Base-by-base conservation (phyloP, 2,797 vertebrate species). In the Scomberomorus guttatus region DNA sequence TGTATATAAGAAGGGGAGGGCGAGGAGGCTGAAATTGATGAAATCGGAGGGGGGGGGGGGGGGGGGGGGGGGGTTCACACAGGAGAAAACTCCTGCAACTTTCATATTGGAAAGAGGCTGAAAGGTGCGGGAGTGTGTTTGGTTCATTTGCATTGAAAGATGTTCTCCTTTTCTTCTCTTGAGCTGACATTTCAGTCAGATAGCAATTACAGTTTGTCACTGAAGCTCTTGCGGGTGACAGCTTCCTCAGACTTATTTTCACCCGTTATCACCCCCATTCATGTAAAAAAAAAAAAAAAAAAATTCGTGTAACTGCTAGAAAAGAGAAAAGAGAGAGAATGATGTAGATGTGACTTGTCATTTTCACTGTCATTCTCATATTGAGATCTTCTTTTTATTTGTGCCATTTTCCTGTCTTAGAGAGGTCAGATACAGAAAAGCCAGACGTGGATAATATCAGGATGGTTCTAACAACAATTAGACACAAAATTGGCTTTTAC, bases 221-320 rank as follows among this genome's bases (percentile, higher is more conserved):
- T 58, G 5, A 63, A 67, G 48, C 27, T 60, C 8, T 52, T 50
- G 44, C 15, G 13, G 57, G 14, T 18, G 55, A 37, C 14, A 62
- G 63, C 62, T 46, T 73, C 64, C 54, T 69, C 29, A 25, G 15
- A 22, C 65, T 24, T 65, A 22, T 62, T 73, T 76, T 46, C 52
- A 65, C 32, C 52, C 34, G 39, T 63, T 72, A 22, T 56, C 24
- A 18, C 11, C 7, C 15, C 1, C n/a, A 52, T 51, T 39, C 18
- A 27, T 51, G 24, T 22, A 5, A 66, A 52, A 44, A 27, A n/a
- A 5, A 27, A 54, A 2, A n/a, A 44, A 6, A 2, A 34, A 34
- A 34, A 32, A 32, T 1, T 29, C 29, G 37, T 22, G 20, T 29
- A 46, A 44, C 24, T 27, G 34, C 2, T 5, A 32, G 4, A 63